Base-by-base conservation (phyloP, 2,797 vertebrate species). In the Psittacula derbiana region DNA sequence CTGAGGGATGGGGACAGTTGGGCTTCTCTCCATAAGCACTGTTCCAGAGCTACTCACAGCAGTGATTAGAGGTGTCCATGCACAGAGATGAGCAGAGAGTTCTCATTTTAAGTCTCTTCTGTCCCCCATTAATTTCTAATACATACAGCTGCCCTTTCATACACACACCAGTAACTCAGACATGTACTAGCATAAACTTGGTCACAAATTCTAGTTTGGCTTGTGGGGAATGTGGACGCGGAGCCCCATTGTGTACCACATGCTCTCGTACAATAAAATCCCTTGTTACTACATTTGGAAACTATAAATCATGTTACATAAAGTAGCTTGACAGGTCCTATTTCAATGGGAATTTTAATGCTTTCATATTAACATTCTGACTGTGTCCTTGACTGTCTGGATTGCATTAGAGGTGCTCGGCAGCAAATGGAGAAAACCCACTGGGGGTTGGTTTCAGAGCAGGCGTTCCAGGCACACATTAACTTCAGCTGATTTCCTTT, bases 281-380 rank as follows among this genome's bases (percentile, higher is more conserved):
- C 93, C 96, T 85, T 94, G 93, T 95, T 96, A 80, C 93, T 96
- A 91, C 95, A 89, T 94, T 96, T 95, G 95, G 93, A 96, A 94
- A 93, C 1, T n/a, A 95, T 96, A 95, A 96, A 97, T 97, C 94
- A 80, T 66, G 86, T 97, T 96, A 95, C 93, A 93, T 96, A 96
- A 96, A 97, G 75, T 95, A 92, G 84, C 81, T 88, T 96, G 96
- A 96, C 94, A 95, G 90, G 79, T 92, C 92, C 84, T 73, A 80
- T 96, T 96, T 97, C 93, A 91, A 83, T 88, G 93, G 92, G 94
- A 96, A 93, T 96, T 94, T 93, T 96, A 96, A 92, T 97, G 95
- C 91, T 93, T 96, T 93, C 79, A 53, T 96, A 95, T 96, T 96
- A 97, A 86, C 88, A 96, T 96, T 95, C 94, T 86, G 52, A 55